Base-by-base conservation (phyloP, 1,140 invertebrate genomes). In the Cydia pomonella region DNA sequence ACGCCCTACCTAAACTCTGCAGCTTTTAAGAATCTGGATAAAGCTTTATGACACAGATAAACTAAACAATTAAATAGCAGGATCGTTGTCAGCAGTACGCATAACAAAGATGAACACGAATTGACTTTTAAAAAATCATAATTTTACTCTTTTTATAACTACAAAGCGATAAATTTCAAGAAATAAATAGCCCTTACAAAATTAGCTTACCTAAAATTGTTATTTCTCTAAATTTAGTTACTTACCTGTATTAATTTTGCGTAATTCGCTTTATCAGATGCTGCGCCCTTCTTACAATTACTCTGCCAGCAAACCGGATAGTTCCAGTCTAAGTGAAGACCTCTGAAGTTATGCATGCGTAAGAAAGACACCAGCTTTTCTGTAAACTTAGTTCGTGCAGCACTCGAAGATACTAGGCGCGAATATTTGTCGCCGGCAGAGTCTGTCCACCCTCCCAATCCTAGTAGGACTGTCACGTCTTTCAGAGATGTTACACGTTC, bases 301-400 rank as follows among this genome's bases (percentile, higher is more conserved):
- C 96, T 97, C 80, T 98, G 97, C 97, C 97, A 98, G 80, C 97
- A 98, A 63, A 96, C 96, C 0, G 97, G 97, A 87, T 98, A 98
- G 84, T 97, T 97, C 97, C 97, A 98, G 79, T 98, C 97, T 3
- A 98, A 81, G 77, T 97, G 97, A 0, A 98, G 86, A 18, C 97
- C 97, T 75, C 96, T 94, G 83, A 98, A 98, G 38, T 95, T 95
- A 77, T 97, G 93, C 73, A 94, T 94, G 13, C 95, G 93, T 6
- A 98, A 84, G 81, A 97, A 97, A 16, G 94, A 93, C 0, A 96
- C 93, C 1, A 95, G 92, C 38, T 95, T 95, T 0, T 95, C 91
- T 2, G 96, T 95, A 79, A 97, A 98, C 74, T 95, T 95, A 62
- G 95, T 92, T n/a, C 96, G 94, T 12, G 94, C 90, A 4, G 93